Base-by-base conservation (phyloP, 2,888 invertebrate genomes). In the Arge pagana region DNA sequence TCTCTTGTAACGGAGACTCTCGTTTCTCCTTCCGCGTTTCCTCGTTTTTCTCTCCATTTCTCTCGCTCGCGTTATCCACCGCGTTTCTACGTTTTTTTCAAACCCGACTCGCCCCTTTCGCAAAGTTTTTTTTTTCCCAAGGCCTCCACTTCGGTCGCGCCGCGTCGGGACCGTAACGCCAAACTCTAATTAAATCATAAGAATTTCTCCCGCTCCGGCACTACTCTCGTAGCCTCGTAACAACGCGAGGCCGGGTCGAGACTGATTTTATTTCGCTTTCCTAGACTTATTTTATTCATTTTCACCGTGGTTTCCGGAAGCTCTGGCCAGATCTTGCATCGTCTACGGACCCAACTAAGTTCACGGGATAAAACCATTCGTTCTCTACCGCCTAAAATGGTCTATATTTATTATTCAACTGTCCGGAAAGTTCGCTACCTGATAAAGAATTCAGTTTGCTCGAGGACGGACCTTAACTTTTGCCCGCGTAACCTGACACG, bases 151-250 rank as follows among this genome's bases (percentile, higher is more conserved):
- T n/a, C n/a, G n/a, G n/a, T n/a, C n/a, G n/a, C n/a, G n/a, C n/a
- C n/a, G n/a, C n/a, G n/a, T n/a, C n/a, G n/a, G n/a, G n/a, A n/a
- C n/a, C n/a, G n/a, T n/a, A n/a, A n/a, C n/a, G n/a, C n/a, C 31
- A 43, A 43, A 43, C 43, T 31, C 43, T 43, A 43, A 43, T 43
- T 31, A 31, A 43, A 43, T 31, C 31, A 31, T n/a, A 10, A 28
- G 41, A 6, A 31, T 8, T 11, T n/a, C 13, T n/a, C n/a, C n/a
- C n/a, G n/a, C n/a, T n/a, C n/a, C n/a, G n/a, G n/a, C n/a, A n/a
- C n/a, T n/a, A n/a, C n/a, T n/a, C n/a, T n/a, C n/a, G n/a, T n/a
- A n/a, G n/a, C n/a, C n/a, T n/a, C n/a, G n/a, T n/a, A n/a, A n/a
- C n/a, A n/a, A n/a, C n/a, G n/a, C 4, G 28, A 26, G 10, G 28